Conservation (phyloP, 2,797 vertebrate species). For the Bothrops alternatus region DNA sequence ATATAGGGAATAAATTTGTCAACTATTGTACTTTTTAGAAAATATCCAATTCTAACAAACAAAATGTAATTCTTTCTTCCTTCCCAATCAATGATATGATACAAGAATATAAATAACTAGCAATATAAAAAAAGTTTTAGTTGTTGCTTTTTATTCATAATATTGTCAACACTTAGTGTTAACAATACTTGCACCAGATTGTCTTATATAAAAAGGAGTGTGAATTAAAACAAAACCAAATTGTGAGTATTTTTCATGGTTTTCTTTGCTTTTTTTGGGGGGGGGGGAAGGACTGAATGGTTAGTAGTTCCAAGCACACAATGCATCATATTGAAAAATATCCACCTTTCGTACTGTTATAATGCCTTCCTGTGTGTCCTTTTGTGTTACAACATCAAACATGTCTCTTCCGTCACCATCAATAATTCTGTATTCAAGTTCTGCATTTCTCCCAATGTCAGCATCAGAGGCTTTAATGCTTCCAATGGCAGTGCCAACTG, state of each 20-base stretch:
- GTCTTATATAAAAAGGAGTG: neutral
- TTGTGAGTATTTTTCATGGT: neutral
- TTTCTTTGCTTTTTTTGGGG: neutral
- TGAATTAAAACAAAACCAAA: neutral
- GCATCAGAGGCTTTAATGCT: conserved; percentile 77
- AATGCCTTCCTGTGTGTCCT: conserved; percentile 77
- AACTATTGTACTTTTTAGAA: neutral
- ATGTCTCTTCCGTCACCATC: conserved; percentile 77
- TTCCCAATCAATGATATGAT: neutral
- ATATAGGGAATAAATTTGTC: neutral
- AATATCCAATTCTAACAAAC: neutral
- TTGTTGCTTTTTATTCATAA: neutral
- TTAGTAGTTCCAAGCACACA: neutral
- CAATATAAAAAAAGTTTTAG: neutral
- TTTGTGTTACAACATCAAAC: conserved; percentile 77
- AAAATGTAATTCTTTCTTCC: neutral
- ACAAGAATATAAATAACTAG: neutral
- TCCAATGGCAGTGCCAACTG: conserved; percentile 74
- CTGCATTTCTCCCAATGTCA: conserved; percentile 77
- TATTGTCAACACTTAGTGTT: neutral
- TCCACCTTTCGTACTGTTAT: conserved; percentile 76
- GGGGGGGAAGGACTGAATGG: neutral
- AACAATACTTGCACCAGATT: neutral
- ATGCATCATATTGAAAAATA: neutral
- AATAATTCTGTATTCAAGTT: conserved; percentile 77